Percentiles rank a stretch among this genome's conserved stretches.
phyloP scores from a whole-genome alignment of 1,140 invertebrate species.

The Meloidogyne floridensis region DNA sequence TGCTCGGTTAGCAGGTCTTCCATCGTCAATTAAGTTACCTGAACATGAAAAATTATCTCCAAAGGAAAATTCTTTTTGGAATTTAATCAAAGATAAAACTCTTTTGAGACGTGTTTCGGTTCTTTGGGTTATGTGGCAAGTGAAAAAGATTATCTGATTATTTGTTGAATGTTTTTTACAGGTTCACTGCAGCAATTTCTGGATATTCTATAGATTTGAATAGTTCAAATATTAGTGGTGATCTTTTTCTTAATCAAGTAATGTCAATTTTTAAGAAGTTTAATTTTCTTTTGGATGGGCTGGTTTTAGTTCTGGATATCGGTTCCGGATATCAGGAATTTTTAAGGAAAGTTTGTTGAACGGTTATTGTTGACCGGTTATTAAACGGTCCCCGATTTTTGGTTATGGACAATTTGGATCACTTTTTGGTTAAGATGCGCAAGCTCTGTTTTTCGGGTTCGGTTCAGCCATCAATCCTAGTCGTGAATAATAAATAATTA shows the following conservation, averaged over 20 bases:
- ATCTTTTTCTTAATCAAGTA: conserved; percentile 62
- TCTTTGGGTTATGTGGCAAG: conserved; percentile 50
- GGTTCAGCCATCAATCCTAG: too few relatives aligned
- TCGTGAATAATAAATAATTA: too few relatives aligned
- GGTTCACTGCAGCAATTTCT: conserved; percentile 58
- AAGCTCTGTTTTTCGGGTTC: too few relatives aligned
- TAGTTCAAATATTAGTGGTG: conserved; percentile 57
- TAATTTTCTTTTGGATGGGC: too few relatives aligned
- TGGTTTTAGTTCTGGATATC: too few relatives aligned
- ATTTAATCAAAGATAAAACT: conserved; percentile 43
- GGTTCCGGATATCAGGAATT: too few relatives aligned
- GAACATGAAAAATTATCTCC: conserved; percentile 43
- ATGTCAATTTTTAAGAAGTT: too few relatives aligned
- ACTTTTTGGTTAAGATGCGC: too few relatives aligned
- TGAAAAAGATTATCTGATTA: neutral
- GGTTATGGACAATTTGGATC: too few relatives aligned
- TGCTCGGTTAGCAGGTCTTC: conserved; percentile 56
- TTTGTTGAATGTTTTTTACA: neutral
- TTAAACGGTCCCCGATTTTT: too few relatives aligned
- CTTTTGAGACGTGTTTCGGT: conserved; percentile 46
- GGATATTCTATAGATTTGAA: conserved; percentile 64
- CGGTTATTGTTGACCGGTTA: too few relatives aligned
- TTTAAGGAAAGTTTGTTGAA: too few relatives aligned
- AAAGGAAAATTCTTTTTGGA: conserved; percentile 30
- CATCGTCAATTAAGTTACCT: conserved; percentile 51